Evolutionary conservation across 2,888 invertebrate species (phyloP), one percentile per base, ranked within the genome.

Genomic region (Yponomeuta sedellus): DNA sequence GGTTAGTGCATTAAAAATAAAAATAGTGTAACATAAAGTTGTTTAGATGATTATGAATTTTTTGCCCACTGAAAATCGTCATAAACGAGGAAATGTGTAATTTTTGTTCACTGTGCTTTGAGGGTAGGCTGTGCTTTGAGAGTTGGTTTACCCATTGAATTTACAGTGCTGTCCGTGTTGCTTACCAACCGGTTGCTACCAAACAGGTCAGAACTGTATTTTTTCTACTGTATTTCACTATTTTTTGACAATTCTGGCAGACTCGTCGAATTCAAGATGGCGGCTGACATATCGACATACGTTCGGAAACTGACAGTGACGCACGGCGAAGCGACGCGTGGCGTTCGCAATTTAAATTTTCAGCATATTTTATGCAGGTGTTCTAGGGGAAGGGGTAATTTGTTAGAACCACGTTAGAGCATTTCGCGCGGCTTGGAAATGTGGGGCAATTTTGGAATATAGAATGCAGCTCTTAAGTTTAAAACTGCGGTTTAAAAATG

Each of bases 261-360:
- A 12, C 16, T 16, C 44, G 2, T 16, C 12, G 16, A 52, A 52
- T 52, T 34, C 61, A 61, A 61, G 61, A 61, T 28, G 28, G 61
- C 65, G 61, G n/a, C 52, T 34, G 78, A 82, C 77, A 77, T 81
- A 83, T 81, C 74, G 80, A 73, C 69, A 71, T 68, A 73, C 75
- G 74, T 75, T 71, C 73, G 69, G 73, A 72, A 70, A 68, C 72
- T 22, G 82, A 83, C 82, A 73, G 74, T 82, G 82, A 83, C 77
- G 68, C 72, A 81, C 76, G 74, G 74, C 74, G 71, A 69, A 74
- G 74, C 75, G 75, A 73, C 76, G 74, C 67, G 57, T 69, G 64
- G 61, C 62, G 64, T 68, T 63, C 57, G 34, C 25, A 61, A 52
- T 52, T 52, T 52, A 52, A 52, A 52, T 52, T 52, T 52, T 52